These are phyloP conservation scores for Ectemnius lituratus DNA, from an alignment of 2,888 invertebrate species.

Conservation along the genomic window DNA sequence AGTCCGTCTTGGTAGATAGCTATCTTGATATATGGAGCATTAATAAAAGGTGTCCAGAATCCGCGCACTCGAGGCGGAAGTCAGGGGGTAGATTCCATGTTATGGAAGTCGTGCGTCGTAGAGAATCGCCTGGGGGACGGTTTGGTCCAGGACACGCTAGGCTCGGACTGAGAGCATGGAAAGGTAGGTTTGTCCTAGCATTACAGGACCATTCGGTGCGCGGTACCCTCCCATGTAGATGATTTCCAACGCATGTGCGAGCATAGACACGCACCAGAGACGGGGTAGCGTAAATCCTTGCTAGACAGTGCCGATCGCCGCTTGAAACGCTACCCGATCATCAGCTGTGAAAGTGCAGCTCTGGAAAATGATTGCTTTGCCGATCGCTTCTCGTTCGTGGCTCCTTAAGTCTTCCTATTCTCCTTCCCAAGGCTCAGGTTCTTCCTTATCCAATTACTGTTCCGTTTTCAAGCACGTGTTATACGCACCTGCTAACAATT, in stretches of 20 bases:
- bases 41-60: conserved; percentile 5
- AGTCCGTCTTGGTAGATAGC: too few relatives aligned
- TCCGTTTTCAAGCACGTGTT: conserved; percentile 33
- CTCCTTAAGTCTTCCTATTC: conserved; percentile 25
- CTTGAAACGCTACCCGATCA: conserved; percentile 67
- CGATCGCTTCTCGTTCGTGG: conserved; percentile 23
- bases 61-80: neutral
- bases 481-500: conserved; percentile 42
- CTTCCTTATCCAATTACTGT: conserved; percentile 12
- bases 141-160: too few relatives aligned
- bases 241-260: conserved; percentile 16
- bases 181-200: conserved; percentile 41
- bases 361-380: conserved; percentile 65
- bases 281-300: conserved; percentile 59
- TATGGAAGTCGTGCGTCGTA: neutral
- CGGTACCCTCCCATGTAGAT: neutral
- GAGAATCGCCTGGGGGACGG: too few relatives aligned
- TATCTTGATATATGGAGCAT: conserved; percentile 1
- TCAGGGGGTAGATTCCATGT: neutral
- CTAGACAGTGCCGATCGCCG: conserved; percentile 57
- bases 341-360: conserved; percentile 70
- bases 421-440: neutral
- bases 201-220: conserved; percentile 24
- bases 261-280: neutral
- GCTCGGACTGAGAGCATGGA: conserved; percentile 1